These are phyloP conservation scores for Sphenodon punctatus DNA, from an alignment of 2,797 vertebrate species.

Conservation along the genomic window DNA sequence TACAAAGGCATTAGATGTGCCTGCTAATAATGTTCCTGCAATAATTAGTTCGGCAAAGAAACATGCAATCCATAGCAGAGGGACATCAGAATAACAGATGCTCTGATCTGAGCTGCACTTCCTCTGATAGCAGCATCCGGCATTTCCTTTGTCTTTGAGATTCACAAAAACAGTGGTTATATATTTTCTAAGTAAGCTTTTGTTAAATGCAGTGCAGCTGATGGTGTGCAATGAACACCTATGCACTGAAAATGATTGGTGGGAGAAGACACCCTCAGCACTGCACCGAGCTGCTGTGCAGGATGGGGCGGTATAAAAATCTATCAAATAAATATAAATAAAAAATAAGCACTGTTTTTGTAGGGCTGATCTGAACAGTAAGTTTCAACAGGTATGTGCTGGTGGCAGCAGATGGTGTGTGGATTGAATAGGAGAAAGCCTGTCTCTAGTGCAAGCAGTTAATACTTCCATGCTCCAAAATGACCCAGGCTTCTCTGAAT, in stretches of 20 bases:
- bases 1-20: background rate
- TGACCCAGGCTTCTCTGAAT: background rate
- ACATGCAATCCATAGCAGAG: background rate
- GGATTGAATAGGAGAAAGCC: background rate
- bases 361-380: background rate
- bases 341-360: background rate
- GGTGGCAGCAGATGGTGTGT: background rate
- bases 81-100: background rate
- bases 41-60: conserved; percentile 7
- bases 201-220: background rate
- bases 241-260: background rate
- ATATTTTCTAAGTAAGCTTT: too few relatives aligned
- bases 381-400: background rate
- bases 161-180: too few relatives aligned
- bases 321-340: too few relatives aligned
- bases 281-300: too few relatives aligned
- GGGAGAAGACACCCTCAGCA: background rate
- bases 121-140: background rate
- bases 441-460: background rate
- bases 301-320: too few relatives aligned
- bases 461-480: background rate
- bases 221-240: background rate
- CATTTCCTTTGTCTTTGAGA: too few relatives aligned
- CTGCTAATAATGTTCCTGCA: background rate
- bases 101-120: background rate